These are phyloP conservation scores for Oreonectes daqikongensis DNA, from an alignment of 2,797 vertebrate species.

Conservation along the genomic window DNA sequence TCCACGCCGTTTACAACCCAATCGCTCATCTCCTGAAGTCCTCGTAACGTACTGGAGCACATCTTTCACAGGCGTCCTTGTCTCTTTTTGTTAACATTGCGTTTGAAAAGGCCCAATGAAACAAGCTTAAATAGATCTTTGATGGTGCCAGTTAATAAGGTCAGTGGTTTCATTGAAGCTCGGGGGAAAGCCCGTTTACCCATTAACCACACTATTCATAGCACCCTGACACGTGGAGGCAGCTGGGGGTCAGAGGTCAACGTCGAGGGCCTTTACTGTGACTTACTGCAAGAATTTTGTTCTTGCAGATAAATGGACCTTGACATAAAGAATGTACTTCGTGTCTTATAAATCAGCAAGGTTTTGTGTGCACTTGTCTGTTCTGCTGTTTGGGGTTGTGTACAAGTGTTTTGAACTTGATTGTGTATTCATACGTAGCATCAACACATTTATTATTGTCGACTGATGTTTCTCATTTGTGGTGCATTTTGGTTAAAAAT, in stretches of 20 bases:
- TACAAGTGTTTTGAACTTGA: neutral
- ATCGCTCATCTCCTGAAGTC: slow-evolving; percentile 18
- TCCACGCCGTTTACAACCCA: slow-evolving; percentile 26
- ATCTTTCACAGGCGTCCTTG: slow-evolving; percentile 26
- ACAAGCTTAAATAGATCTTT: slow-evolving; percentile 50
- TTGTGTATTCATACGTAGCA: neutral
- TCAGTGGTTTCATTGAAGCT: slow-evolving; percentile 55
- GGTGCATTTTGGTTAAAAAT: too few relatives aligned
- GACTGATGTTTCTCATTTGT: too few relatives aligned
- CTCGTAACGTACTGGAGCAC: neutral
- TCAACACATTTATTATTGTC: neutral
- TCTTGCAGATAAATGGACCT: slow-evolving; percentile 20
- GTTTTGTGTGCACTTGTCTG: neutral
- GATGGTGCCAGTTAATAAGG: slow-evolving; percentile 53
- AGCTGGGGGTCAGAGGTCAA: slow-evolving; percentile 53
- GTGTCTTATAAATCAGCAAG: neutral
- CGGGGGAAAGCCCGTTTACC: slow-evolving; percentile 38
- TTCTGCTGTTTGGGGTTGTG: neutral
- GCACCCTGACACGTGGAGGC: slow-evolving; percentile 37
- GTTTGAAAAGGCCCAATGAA: slow-evolving; percentile 42
- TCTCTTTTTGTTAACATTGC: slow-evolving; percentile 32
- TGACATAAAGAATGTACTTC: slow-evolving; percentile 35
- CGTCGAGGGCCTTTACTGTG: slow-evolving; percentile 30
- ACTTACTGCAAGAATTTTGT: slow-evolving; percentile 33
- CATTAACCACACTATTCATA: slow-evolving; percentile 51